These are phyloP conservation scores for Andrena haemorrhoa DNA, from an alignment of 2,888 invertebrate genomes.

Conservation along the genomic window DNA sequence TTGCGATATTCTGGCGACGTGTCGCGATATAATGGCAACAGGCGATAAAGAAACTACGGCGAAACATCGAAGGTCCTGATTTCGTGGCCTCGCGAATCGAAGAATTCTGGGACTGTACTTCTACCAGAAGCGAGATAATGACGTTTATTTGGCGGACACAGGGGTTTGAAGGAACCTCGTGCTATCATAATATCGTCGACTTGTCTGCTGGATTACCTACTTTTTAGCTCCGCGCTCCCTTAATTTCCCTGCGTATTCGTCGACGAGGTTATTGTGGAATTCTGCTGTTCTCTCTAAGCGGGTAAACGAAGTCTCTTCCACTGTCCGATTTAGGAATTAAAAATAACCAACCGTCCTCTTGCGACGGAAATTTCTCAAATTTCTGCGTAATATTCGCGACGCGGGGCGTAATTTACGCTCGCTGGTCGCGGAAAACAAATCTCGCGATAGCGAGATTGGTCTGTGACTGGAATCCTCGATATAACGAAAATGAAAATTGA, in stretches of 20 bases:
- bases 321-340: slow-evolving; percentile 3
- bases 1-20: no score
- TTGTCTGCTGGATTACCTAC: no score
- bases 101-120: no score
- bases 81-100: no score
- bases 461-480: slow-evolving; percentile 1
- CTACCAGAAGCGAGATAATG: no score
- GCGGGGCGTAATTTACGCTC: background rate
- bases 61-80: no score
- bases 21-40: no score
- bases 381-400: slow-evolving; percentile 7
- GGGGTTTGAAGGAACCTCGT: no score
- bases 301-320: background rate
- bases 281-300: background rate
- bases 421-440: slow-evolving; percentile 22
- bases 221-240: background rate
- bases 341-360: background rate
- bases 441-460: slow-evolving; percentile 7
- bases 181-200: no score
- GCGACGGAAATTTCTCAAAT: slow-evolving; percentile 19
- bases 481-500: slow-evolving; percentile 29
- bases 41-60: no score
- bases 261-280: background rate
- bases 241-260: background rate
- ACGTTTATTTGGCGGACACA: no score